A percentile compares a stretch with the other conserved stretches of the same genome.
These are phyloP conservation scores for Apamea crenata DNA, from an alignment of 2,888 invertebrate genomes.

Conservation along the genomic window DNA sequence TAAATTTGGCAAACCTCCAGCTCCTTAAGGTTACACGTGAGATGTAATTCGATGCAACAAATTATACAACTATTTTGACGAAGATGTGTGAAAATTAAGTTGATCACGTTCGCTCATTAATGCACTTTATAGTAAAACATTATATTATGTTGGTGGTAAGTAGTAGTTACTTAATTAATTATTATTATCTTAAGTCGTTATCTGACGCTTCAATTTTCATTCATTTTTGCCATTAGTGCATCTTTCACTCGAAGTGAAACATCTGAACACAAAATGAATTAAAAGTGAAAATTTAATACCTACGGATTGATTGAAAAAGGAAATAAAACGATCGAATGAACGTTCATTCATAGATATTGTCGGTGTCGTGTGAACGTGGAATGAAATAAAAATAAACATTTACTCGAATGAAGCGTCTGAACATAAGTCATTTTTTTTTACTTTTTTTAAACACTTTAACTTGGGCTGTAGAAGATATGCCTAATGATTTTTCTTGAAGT, in stretches of 20 bases:
- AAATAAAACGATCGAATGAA: neutral
- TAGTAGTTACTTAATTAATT: neutral
- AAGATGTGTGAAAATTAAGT: neutral
- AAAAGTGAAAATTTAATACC: neutral
- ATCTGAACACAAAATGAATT: neutral
- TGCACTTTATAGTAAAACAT: neutral
- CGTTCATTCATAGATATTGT: neutral
- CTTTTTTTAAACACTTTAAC: neutral
- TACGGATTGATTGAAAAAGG: neutral
- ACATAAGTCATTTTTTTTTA: neutral
- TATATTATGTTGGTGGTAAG: neutral
- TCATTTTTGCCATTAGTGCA: neutral
- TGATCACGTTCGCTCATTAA: neutral
- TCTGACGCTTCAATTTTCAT: too few relatives aligned
- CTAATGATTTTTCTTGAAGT: neutral
- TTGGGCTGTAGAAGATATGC: neutral
- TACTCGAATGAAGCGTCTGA: neutral
- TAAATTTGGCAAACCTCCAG: constrained; percentile 35
- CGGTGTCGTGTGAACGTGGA: neutral
- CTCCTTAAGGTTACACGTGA: neutral
- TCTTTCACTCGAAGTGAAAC: neutral
- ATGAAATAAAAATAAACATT: neutral
- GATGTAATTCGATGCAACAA: constrained; percentile 36
- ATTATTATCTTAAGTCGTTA: neutral
- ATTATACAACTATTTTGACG: constrained; percentile 13